phyloP scores from a whole-genome alignment of 1,140 invertebrate genomes.

The Latrodectus geometricus region DNA sequence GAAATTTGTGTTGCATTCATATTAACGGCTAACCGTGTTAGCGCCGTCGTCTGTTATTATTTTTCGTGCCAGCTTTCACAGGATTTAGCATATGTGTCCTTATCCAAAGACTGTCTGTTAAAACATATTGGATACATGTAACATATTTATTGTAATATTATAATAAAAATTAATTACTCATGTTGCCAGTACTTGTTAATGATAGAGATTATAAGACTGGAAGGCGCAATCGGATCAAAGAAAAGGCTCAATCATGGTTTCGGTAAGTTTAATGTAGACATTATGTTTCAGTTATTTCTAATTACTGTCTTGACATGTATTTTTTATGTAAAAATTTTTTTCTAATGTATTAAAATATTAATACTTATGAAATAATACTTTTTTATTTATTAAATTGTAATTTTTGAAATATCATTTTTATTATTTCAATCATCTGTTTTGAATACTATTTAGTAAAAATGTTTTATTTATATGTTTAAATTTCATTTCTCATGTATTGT shows the following conservation, averaged over 20 bases:
- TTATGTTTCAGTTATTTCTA: background rate
- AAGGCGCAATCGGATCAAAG: slow-evolving; percentile 67
- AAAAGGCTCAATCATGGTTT: slow-evolving; percentile 70
- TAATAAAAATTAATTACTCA: slow-evolving; percentile 60
- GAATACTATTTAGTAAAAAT: background rate
- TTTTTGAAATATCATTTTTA: background rate
- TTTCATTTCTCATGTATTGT: background rate
- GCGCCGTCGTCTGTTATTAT: slow-evolving; percentile 24
- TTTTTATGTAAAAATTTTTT: no score
- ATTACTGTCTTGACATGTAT: no score
- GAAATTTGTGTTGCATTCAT: no score
- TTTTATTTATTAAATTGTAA: background rate
- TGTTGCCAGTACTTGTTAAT: slow-evolving; percentile 70
- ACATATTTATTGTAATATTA: slow-evolving; percentile 12
- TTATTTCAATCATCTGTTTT: slow-evolving; percentile 5
- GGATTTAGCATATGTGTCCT: slow-evolving; percentile 40
- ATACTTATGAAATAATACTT: background rate
- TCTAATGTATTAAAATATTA: background rate
- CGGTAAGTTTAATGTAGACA: slow-evolving; percentile 65
- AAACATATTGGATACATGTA: slow-evolving; percentile 2
- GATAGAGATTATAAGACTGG: slow-evolving; percentile 68
- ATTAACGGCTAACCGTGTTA: slow-evolving; percentile 23
- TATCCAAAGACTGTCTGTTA: background rate
- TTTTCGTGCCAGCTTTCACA: slow-evolving; percentile 42
- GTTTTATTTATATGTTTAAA: background rate